Evolutionary conservation across 2,113 vertebrate species (phyloP), one percentile per base, ranked within the genome.

Genomic region (Proteles cristata): DNA sequence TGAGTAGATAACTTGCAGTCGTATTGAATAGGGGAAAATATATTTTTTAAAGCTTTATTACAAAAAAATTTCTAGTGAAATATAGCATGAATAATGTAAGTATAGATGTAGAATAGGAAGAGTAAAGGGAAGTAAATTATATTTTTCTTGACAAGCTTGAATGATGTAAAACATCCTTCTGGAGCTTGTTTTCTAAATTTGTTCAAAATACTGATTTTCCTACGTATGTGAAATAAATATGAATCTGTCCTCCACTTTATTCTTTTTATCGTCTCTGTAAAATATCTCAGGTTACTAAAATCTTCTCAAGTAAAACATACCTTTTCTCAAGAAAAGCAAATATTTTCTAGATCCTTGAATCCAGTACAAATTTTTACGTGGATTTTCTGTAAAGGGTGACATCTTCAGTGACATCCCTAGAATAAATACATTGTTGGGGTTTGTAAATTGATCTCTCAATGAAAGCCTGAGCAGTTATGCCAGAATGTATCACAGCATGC

Each of bases 121-220:
- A 86, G 33, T 66, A 61, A 39, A 79, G 65, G 80, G 28, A 25
- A 84, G 6, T 73, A 50, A 74, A 65, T 87, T 11, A 35, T 68
- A 39, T 53, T 94, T 6, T 73, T 74, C 5, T 63, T 2, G 7
- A 74, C 12, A 79, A 33, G 65, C 55, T 88, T 92, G 28, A 86
- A 50, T 77, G 33, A 76, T 26, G 71, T 28, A 85, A 88, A 87
- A 77, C 31, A 73, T 68, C 28, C 26, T 55, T 92, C 39, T 80
- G 31, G 35, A 48, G 4, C 23, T 96, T 82, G 33, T 76, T 96
- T 95, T 92, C 71, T 83, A 25, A 76, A 66, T 83, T 92, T 79
- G 2, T 69, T 94, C 93, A 76, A 93, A 93, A 88, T 86, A 69
- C 21, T 90, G 39, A 87, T 89, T 95, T 94, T 97, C 66, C 87